Evolutionary conservation across 2,888 invertebrate genomes (phyloP), one percentile per base, ranked within the genome.

Genomic region (Phyto melanocephala): DNA sequence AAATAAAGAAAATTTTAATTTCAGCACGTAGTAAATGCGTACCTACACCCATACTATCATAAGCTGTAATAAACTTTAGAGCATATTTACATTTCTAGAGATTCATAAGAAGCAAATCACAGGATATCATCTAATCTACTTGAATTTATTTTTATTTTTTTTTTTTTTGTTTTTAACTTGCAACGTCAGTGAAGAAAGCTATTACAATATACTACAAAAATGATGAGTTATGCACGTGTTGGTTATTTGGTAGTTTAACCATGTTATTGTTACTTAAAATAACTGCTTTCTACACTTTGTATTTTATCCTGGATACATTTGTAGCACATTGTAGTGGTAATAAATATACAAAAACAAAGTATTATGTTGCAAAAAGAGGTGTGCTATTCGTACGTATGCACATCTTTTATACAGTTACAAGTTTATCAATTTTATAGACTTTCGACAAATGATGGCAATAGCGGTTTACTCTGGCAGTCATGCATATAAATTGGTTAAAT

Each of bases 371-470:
- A 37, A 24, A 6, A 22, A 15, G 7, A 63, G 28, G 52, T 63
- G 35, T 15, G 37, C 15, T 52, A 20, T 5, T 8, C 24, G 20
- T 47, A 20, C 22, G 24, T 8, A 67, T 54, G 6, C 6, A 3
- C 6, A 42, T 65, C 56, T 40, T 56, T 50, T 45, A 70, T 52
- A 35, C 17, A 37, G 65, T 77, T 84, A 79, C 71, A 72, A 72
- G 54, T 81, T 72, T 83, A 74, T 81, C 77, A 78, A 80, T 72
- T 63, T 75, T 70, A 79, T 80, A 72, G 72, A 76, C 65, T 80
- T 72, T 71, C 76, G 79, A 79, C 85, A 82, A 85, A 85, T 85
- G 83, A 81, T 78, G 83, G 80, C 80, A 80, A 75, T 72, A 76
- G 83, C 83, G 42, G 28, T 56, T 67, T 50, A 28, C 60, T 40